phyloP scores from a whole-genome alignment of 2,888 invertebrate species.

The Taenaris catops region DNA sequence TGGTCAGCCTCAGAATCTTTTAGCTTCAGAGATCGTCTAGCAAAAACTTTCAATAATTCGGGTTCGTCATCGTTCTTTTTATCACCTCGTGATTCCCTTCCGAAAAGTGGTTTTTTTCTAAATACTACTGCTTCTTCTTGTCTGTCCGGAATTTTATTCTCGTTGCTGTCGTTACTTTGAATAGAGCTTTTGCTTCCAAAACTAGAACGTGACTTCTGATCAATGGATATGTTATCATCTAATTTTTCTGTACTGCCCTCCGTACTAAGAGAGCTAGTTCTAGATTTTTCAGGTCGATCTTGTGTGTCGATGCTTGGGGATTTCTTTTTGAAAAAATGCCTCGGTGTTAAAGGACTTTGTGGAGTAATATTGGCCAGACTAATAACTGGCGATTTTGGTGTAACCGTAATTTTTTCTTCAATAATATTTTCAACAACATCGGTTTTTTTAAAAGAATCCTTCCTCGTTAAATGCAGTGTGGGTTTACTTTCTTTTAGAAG shows the following conservation, averaged over 20 bases:
- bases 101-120: slow-evolving; percentile 75
- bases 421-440: slow-evolving; percentile 40
- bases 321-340: slow-evolving; percentile 75
- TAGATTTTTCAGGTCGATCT: slow-evolving; percentile 59
- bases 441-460: slow-evolving; percentile 42
- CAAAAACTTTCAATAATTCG: slow-evolving; percentile 90
- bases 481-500: slow-evolving; percentile 40
- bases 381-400: slow-evolving; percentile 22
- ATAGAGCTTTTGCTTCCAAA: slow-evolving; percentile 73
- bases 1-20: slow-evolving; percentile 84
- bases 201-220: slow-evolving; percentile 67
- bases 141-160: slow-evolving; percentile 56
- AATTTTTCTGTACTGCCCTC: slow-evolving; percentile 68
- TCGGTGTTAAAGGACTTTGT: slow-evolving; percentile 61
- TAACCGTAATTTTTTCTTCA: slow-evolving; percentile 36
- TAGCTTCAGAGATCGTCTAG: slow-evolving; percentile 88
- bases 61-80: slow-evolving; percentile 84
- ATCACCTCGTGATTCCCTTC: slow-evolving; percentile 55
- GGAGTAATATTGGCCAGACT: slow-evolving; percentile 35
- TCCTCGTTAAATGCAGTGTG: slow-evolving; percentile 34
- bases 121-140: slow-evolving; percentile 74
- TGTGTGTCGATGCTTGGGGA: slow-evolving; percentile 76
- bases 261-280: slow-evolving; percentile 60
- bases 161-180: slow-evolving; percentile 67
- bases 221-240: slow-evolving; percentile 67